Base-by-base conservation (phyloP, 2,888 invertebrate genomes). In the Trachelus iudaicus region DNA sequence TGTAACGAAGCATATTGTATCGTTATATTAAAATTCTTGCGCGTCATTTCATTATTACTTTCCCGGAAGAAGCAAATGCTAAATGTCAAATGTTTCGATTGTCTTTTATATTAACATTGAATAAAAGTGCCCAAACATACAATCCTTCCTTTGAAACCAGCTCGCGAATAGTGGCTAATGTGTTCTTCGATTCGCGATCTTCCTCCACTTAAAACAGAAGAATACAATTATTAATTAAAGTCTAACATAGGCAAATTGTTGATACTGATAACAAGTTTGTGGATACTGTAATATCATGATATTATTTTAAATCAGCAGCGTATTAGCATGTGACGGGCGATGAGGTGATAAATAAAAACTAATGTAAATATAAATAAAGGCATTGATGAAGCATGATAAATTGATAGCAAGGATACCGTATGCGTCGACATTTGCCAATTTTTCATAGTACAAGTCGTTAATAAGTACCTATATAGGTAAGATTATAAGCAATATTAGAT, bases 171-270 rank as follows among this genome's bases (percentile, higher is more conserved):
- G 95, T 93, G 84, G 94, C 93, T 84, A 95, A 92, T 34, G 96
- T 94, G 85, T 95, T 95, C 83, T 94, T 93, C 86, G 96, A 93
- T 92, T 94, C 92, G 76, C 94, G 92, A 75, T 94, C 93, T 85
- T 95, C 95, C 91, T 96, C 96, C 92, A 96, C 96, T 96, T 91
- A 31, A 93, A 92, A 80, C 73, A 91, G 83, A 80, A 87, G 77
- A 78, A 76, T 23, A 9, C 2, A 56, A 56, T 56, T 56, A 15
- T 56, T 23, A 23, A 56, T 56, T 56, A 56, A 56, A 56, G 9
- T 56, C 23, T 23, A 56, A 56, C 9, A 2, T 9, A 56, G 56
- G 23, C 2, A 56, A 56, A 56, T 56, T 56, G 40, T 9, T 1
- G 15, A 40, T 15, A 40, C 4, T 15, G 15, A 40, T 40, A 40